Evolutionary conservation across 1,140 invertebrate genomes (phyloP).

Genomic region (Caenorhabditis brenneri): DNA sequence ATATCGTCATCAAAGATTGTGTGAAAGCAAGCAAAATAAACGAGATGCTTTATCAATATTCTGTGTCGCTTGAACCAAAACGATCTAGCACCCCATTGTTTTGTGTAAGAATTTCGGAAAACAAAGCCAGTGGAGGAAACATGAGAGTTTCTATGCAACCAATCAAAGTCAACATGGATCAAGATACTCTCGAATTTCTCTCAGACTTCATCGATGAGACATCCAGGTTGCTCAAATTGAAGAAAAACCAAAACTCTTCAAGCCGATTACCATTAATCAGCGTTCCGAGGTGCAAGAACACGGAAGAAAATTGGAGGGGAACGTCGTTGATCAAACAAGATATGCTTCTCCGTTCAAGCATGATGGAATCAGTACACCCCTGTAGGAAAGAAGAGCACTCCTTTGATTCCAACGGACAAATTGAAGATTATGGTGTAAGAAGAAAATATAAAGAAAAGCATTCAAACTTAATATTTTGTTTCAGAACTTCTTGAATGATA

Average conservation of each 20-base stretch:
- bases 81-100: conserved; percentile 81
- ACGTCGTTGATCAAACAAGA: too few species aligned
- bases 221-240: conserved; percentile 38
- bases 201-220: conserved; percentile 82
- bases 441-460: neutral
- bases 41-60: conserved; percentile 90
- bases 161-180: conserved; percentile 89
- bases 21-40: conserved; percentile 87
- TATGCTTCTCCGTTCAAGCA: conserved; percentile 31
- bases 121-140: conserved; percentile 80
- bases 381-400: neutral
- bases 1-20: conserved; percentile 87
- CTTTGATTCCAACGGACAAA: conserved; percentile 32
- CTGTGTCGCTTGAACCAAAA: conserved; percentile 80
- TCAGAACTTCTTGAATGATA: neutral
- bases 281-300: too few species aligned
- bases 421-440: conserved; percentile 27
- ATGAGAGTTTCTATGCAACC: conserved; percentile 80
- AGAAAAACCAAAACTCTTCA: conserved; percentile 37
- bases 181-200: conserved; percentile 88
- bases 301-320: too few species aligned
- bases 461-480: neutral
- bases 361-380: conserved; percentile 45
- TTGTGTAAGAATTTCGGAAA: conserved; percentile 71
- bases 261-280: too few species aligned